Conservation (phyloP, 2,797 vertebrate genomes). For the Calcarius lapponicus region DNA sequence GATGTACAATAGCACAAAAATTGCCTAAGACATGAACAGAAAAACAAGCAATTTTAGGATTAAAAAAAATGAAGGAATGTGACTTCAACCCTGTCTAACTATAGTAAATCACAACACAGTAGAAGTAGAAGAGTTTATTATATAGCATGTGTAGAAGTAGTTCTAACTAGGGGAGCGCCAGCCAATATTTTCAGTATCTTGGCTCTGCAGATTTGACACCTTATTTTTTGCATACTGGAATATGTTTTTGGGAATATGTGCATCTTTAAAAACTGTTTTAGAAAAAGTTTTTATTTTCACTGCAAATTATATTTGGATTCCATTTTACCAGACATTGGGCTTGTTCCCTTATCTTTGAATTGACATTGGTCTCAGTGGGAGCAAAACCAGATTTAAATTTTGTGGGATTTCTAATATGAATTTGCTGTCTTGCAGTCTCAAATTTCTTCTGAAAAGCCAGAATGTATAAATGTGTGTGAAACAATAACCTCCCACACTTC, state of each 20-base stretch:
- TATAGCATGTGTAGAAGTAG: neutral
- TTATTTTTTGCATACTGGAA: constrained; percentile 28
- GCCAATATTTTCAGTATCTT: constrained; percentile 7
- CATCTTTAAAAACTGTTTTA: constrained; percentile 29
- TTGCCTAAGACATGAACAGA: constrained; percentile 20
- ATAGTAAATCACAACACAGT: neutral
- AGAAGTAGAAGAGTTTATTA: neutral
- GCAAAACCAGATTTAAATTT: neutral
- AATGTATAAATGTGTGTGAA: neutral
- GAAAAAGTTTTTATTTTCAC: constrained; percentile 36
- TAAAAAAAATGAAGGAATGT: constrained; percentile 57
- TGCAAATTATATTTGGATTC: constrained; percentile 11
- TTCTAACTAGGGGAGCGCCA: neutral
- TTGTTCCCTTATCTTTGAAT: neutral
- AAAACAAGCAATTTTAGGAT: constrained; percentile 51
- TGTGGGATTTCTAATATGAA: neutral
- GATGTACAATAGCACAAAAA: constrained; percentile 45
- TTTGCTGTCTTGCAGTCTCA: neutral
- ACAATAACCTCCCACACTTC: constrained; percentile 6
- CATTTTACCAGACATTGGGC: neutral
- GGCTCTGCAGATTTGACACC: constrained; percentile 21
- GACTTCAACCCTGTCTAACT: constrained; percentile 18
- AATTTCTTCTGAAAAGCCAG: constrained; percentile 14
- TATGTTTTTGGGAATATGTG: constrained; percentile 8
- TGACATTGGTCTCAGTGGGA: neutral